Percentiles rank a stretch among this genome's conserved stretches.
These are phyloP conservation scores for Delphinapterus leucas DNA, from an alignment of 2,113 vertebrate genomes.

Conservation along the genomic window DNA sequence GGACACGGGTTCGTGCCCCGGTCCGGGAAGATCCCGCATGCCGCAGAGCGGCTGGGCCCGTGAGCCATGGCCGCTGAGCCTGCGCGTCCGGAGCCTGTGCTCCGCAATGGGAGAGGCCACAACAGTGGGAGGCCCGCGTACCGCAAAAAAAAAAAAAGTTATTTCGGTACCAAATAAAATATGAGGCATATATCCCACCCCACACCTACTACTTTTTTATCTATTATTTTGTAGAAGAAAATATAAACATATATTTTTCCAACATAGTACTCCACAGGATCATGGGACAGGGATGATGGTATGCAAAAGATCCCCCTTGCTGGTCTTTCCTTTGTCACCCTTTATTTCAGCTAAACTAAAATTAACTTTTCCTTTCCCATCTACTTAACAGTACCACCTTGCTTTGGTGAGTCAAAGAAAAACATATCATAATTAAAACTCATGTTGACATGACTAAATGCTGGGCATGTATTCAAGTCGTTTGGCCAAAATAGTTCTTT, in stretches of 20 bases:
- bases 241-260: background rate
- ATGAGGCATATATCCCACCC: background rate
- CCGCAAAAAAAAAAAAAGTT: background rate
- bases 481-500: background rate
- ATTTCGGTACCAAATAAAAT: background rate
- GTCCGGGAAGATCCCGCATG: no score
- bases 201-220: background rate
- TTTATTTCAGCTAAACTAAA: background rate
- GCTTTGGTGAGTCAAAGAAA: background rate
- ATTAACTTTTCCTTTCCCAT: background rate
- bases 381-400: background rate
- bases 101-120: no score
- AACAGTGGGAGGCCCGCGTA: no score
- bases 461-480: background rate
- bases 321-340: background rate
- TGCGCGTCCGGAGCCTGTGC: no score
- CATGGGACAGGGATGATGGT: background rate
- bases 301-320: background rate
- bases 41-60: no score
- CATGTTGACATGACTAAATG: background rate
- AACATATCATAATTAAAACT: background rate
- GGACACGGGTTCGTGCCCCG: no score
- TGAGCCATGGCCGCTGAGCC: no score
- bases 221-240: background rate
- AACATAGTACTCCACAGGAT: background rate